phyloP scores from a whole-genome alignment of 2,797 vertebrate species.

The Leontocebus nigricollis region DNA sequence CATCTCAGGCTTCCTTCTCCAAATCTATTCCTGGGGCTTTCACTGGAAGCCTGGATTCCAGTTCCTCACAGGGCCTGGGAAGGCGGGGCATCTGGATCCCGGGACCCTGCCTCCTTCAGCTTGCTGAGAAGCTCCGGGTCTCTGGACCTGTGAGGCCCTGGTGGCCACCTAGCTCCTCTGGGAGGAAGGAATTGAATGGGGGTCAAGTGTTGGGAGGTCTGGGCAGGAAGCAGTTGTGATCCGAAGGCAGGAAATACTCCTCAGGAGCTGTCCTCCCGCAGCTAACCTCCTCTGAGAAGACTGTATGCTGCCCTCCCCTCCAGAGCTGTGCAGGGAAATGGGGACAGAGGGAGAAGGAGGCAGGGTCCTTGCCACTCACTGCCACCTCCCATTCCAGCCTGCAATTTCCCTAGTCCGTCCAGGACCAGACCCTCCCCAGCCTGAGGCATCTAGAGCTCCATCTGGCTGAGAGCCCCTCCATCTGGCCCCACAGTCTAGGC shows the following conservation, averaged over 20 bases:
- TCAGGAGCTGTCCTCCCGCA: constrained; percentile 42
- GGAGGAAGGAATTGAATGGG: constrained; percentile 57
- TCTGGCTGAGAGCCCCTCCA: background rate
- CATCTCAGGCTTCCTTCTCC: background rate
- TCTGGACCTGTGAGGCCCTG: background rate
- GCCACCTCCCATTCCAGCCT: background rate
- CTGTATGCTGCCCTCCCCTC: background rate
- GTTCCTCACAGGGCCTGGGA: background rate
- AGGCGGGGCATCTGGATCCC: background rate
- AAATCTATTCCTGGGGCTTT: background rate
- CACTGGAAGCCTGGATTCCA: background rate
- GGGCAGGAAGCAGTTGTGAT: constrained; percentile 47
- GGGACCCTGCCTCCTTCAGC: background rate
- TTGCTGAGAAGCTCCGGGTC: background rate
- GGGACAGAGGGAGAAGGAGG: background rate
- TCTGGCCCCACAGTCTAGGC: background rate
- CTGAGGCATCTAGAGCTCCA: background rate
- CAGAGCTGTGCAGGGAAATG: no score
- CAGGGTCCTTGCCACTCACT: background rate
- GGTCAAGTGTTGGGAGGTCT: constrained; percentile 55
- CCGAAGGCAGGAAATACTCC: constrained; percentile 44
- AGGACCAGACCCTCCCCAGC: background rate
- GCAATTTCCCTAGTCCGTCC: background rate
- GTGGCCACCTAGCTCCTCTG: constrained; percentile 35
- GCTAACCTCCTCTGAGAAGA: background rate